Conservation (phyloP, 92 coral and sea anemone species). For the Umimayanthus chanpuru region DNA sequence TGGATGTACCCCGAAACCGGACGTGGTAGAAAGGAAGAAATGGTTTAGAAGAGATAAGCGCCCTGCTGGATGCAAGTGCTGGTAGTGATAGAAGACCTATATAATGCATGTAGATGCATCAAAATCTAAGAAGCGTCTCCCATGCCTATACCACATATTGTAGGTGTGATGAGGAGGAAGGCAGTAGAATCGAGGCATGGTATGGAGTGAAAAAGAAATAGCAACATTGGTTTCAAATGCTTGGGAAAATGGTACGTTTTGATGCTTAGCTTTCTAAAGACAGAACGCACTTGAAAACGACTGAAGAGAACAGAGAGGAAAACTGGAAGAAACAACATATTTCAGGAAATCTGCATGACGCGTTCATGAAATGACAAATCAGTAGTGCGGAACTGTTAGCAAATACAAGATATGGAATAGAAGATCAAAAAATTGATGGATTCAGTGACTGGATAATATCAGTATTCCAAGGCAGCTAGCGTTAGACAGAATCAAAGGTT, state of each 20-base stretch:
- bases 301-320: conserved; percentile 27
- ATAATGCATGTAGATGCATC: neutral
- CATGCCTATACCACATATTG: neutral
- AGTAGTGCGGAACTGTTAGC: neutral
- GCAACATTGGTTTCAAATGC: no score
- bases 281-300: conserved; percentile 7
- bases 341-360: no score
- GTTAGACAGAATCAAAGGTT: neutral
- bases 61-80: no score
- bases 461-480: neutral
- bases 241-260: neutral
- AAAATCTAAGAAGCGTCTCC: neutral
- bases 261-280: conserved; percentile 45
- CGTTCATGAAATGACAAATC: neutral
- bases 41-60: neutral
- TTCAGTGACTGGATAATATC: neutral
- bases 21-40: no score
- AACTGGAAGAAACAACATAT: neutral
- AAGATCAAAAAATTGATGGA: no score
- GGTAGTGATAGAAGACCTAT: neutral
- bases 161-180: neutral
- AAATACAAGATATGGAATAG: neutral
- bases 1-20: no score
- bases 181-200: neutral
- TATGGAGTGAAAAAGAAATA: no score